Conservation (phyloP, 2,113 vertebrate genomes). For the Anas platyrhynchos region DNA sequence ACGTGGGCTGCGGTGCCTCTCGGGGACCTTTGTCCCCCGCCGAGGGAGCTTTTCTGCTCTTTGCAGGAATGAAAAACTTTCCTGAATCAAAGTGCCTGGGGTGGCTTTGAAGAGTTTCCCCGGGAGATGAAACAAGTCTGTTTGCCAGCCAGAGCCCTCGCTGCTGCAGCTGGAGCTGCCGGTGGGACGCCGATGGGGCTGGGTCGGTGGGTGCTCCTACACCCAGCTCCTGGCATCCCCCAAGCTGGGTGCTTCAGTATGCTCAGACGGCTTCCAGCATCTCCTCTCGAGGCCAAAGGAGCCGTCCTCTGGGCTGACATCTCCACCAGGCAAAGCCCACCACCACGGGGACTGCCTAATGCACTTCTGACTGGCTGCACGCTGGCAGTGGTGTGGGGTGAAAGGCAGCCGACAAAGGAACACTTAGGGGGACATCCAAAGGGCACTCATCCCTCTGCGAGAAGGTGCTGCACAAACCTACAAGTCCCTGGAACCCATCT, state of each 20-base stretch:
- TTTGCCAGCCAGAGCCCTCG: accelerated
- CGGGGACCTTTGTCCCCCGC: too few relatives aligned
- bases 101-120: conserved; percentile 62
- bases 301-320: background rate
- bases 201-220: background rate
- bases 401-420: background rate
- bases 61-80: conserved; percentile 46
- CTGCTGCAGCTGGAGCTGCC: background rate
- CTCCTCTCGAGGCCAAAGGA: background rate
- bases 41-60: conserved; percentile 45
- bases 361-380: background rate
- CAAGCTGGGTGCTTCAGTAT: background rate
- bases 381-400: background rate
- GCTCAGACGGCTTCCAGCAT: background rate
- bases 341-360: background rate
- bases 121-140: conserved; percentile 20
- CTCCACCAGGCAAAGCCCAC: background rate
- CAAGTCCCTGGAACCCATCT: background rate
- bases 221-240: background rate
- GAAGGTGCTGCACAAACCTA: background rate
- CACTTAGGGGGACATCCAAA: background rate
- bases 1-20: too few relatives aligned
- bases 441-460: background rate
- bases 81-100: conserved; percentile 38
- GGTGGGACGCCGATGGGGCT: background rate